phyloP scores from a whole-genome alignment of 2,888 invertebrate species.

The Parascotia fuliginaria region DNA sequence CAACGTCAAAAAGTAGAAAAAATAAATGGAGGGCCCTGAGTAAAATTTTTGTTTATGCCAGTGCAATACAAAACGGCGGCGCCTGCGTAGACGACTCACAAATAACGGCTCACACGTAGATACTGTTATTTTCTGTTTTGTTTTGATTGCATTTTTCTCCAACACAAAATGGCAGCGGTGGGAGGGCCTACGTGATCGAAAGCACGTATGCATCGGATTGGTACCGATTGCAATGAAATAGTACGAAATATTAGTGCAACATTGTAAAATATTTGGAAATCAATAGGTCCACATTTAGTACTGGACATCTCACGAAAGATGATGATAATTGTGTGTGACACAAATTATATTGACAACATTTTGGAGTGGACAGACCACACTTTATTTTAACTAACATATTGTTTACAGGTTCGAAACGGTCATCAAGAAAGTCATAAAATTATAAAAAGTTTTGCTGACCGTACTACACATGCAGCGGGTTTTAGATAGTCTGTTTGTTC shows the following conservation, averaged over 20 bases:
- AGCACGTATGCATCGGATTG: conserved; percentile 48
- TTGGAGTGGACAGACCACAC: no score
- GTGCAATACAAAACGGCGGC: no score
- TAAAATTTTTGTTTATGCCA: no score
- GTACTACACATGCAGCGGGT: conserved; percentile 21
- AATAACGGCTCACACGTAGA: background rate
- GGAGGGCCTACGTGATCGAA: conserved; percentile 57
- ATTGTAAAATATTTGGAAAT: background rate
- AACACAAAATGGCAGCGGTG: conserved; percentile 1
- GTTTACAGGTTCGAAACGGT: no score
- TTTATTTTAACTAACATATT: no score
- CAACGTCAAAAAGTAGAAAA: no score
- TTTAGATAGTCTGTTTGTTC: background rate
- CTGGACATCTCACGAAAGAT: no score
- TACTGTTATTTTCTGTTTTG: conserved; percentile 26
- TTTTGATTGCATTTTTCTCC: conserved; percentile 17
- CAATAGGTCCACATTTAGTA: background rate
- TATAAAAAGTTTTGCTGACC: conserved; percentile 13
- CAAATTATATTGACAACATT: no score
- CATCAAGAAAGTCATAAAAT: no score
- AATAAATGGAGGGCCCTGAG: no score
- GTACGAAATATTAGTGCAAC: background rate
- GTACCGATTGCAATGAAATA: conserved; percentile 39
- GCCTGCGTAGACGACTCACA: background rate
- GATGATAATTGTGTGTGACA: no score